Evolutionary conservation across 2,113 vertebrate genomes (phyloP), one percentile per base, ranked within the genome.

Genomic region (Sisor rabdophorus): DNA sequence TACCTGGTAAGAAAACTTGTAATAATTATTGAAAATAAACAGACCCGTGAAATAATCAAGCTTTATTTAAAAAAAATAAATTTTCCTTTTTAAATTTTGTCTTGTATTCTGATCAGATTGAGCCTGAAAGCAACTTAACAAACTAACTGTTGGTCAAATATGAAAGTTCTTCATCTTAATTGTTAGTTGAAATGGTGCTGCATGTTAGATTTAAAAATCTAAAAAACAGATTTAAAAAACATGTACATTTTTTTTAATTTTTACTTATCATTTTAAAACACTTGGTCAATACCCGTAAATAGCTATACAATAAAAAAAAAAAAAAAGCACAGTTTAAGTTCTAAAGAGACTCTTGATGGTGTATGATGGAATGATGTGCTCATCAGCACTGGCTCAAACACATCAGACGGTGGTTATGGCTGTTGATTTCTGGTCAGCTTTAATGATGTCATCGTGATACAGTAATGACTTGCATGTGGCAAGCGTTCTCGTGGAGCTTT

Each of bases 1-100:
- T 99, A 99, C 85, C 89, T 99, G 95, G 97, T 99, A 92, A 90
- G 91, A 83, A 32, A 54, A 73, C 0, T 24, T 64, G 48, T 11
- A 12, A 10, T 17, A 11, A 12, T 13, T 3, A 13, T 24, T 20
- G 4, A 48, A 60, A 24, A 32, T 13, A 9, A 44, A 15, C n/a
- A 19, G 22, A 61, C 22, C 11, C 56, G 4, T 59, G 8, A 32
- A 2, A 22, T 26, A 17, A n/a, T 11, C 15, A 44, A 22, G 12
- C 44, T n/a, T 22, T 26, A 11, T 44, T 11, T 26, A 44, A 32
- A 58, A 10, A 47, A 16, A 17, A 7, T 16, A 22, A 44, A 9
- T 26, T 59, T 58, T 58, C 55, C 40, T 54, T 3, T 12, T 30
- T 12, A 15, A 22, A 0, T 59, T 59, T 10, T 12, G 11, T 28